Percentiles rank a stretch among this genome's conserved stretches.
Evolutionary conservation across 2,113 vertebrate genomes (phyloP).

Genomic region (Copsychus sechellarum): DNA sequence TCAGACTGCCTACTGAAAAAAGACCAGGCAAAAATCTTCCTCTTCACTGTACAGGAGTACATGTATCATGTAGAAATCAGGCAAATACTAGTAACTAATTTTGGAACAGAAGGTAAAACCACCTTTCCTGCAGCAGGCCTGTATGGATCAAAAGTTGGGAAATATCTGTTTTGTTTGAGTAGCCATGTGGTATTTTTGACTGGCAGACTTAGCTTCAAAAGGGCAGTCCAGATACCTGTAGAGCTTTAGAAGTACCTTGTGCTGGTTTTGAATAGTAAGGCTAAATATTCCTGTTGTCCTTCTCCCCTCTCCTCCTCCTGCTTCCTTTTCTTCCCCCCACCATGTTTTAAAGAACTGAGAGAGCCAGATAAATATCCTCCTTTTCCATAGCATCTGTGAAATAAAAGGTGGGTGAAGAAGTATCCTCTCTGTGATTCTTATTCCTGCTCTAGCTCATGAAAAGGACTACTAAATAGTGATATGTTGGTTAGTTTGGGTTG

Average conservation of each 20-base stretch:
- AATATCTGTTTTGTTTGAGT: not conserved
- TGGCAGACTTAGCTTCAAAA: not conserved
- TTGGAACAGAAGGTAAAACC: not conserved
- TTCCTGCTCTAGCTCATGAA: not conserved
- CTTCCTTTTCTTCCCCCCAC: not conserved
- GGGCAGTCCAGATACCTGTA: not conserved
- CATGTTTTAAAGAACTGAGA: not conserved
- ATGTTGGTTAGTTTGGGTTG: not conserved
- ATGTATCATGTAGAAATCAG: not conserved
- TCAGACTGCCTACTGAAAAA: not conserved
- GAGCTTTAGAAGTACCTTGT: not conserved
- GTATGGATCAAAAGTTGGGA: not conserved
- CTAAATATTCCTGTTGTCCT: not conserved
- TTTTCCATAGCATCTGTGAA: not conserved
- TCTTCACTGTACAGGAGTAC: not conserved
- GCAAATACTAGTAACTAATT: not conserved
- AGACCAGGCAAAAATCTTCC: not conserved
- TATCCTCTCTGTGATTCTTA: not conserved
- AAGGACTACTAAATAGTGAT: not conserved
- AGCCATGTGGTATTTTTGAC: not conserved
- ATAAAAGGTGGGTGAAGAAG: not conserved
- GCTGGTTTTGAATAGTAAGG: not conserved
- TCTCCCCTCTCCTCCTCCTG: not conserved
- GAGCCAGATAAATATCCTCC: not conserved
- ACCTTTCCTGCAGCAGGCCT: not conserved